phyloP scores from a whole-genome alignment of 2,888 invertebrate species.

The Tethea ocularis region DNA sequence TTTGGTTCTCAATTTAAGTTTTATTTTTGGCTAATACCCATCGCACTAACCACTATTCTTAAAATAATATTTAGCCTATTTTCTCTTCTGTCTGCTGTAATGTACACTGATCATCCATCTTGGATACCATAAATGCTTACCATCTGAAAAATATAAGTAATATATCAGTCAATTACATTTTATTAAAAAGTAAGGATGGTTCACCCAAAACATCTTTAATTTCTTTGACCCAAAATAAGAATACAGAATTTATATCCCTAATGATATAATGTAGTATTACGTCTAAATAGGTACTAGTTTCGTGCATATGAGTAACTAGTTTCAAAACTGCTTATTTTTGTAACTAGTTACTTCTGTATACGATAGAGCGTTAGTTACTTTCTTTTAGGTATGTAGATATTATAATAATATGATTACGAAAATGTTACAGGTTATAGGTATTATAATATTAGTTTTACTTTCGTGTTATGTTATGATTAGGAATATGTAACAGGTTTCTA shows the following conservation, averaged over 20 bases:
- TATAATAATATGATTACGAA: no score
- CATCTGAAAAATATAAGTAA: conserved; percentile 27
- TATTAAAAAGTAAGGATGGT: not conserved
- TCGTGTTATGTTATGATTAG: no score
- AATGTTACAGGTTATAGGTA: no score
- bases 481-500: no score
- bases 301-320: no score
- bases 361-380: no score
- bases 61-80: not conserved
- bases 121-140: conserved; percentile 28
- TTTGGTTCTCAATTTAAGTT: not conserved
- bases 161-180: conserved; percentile 6
- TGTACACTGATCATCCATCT: conserved; percentile 25
- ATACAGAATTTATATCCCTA: not conserved
- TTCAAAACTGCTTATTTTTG: no score
- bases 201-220: no score
- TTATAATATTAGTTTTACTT: no score
- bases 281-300: not conserved
- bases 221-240: not conserved
- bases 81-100: conserved; percentile 9
- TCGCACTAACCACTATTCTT: not conserved
- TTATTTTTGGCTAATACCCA: no score
- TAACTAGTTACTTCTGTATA: no score
- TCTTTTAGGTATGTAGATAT: no score
- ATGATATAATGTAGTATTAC: not conserved